Percentiles rank a stretch among this genome's conserved stretches.
phyloP scores from a whole-genome alignment of 2,888 invertebrate species.

The Sarcophaga carnaria region DNA sequence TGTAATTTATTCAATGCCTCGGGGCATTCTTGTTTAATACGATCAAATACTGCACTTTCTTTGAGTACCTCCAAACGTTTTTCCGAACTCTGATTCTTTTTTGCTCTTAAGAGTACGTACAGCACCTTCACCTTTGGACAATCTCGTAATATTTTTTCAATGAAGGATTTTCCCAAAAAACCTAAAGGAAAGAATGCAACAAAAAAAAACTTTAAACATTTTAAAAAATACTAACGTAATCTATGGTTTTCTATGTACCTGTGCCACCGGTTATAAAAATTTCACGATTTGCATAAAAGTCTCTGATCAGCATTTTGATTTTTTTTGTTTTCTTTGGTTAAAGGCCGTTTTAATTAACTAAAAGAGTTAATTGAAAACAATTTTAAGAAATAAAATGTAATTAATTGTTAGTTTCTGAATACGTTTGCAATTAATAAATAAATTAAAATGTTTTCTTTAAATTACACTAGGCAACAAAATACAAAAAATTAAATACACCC shows the following conservation, averaged over 20 bases:
- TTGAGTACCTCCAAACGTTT: constrained; percentile 86
- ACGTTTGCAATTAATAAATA: no score
- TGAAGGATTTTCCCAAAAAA: constrained; percentile 93
- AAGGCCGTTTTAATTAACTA: not conserved
- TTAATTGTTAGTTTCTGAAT: no score
- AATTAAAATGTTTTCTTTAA: no score
- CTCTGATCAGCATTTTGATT: constrained; percentile 82
- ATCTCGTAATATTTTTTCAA: constrained; percentile 93
- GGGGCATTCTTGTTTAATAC: constrained; percentile 83
- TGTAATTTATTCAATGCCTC: constrained; percentile 85
- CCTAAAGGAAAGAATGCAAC: constrained; percentile 82
- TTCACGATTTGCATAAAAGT: constrained; percentile 87
- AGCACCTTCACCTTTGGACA: constrained; percentile 89
- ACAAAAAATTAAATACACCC: no score
- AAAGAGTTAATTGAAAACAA: not conserved
- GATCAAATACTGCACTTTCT: constrained; percentile 82
- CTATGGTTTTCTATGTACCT: constrained; percentile 77
- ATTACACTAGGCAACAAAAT: no score
- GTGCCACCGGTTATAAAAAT: constrained; percentile 94
- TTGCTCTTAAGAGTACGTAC: constrained; percentile 89
- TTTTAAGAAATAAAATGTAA: not conserved
- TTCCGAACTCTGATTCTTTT: constrained; percentile 85
- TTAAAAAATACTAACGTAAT: not conserved
- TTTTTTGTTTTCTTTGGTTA: not conserved
- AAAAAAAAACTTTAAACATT: not conserved